Percentiles rank a stretch among this genome's conserved stretches.
These are phyloP conservation scores for Nomada fabriciana DNA, from an alignment of 2,888 invertebrate species.

Conservation along the genomic window DNA sequence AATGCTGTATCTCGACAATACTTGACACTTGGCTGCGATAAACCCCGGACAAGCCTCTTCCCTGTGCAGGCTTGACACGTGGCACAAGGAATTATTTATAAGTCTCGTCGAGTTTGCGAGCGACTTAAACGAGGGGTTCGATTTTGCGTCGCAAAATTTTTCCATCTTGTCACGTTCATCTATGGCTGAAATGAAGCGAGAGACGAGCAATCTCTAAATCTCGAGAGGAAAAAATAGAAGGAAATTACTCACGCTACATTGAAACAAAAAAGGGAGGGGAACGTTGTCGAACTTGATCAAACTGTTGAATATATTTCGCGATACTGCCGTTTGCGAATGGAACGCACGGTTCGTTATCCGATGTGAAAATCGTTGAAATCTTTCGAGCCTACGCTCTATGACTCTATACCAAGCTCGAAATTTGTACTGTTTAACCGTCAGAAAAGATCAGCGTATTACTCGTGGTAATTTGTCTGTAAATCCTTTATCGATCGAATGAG, in stretches of 20 bases:
- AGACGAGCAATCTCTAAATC: no score
- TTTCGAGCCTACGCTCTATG: neutral
- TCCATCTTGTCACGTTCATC: no score
- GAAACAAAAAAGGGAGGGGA: no score
- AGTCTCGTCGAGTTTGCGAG: neutral
- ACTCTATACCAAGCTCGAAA: neutral
- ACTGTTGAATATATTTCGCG: no score
- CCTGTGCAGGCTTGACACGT: neutral
- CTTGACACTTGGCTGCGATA: slow-evolving; percentile 17
- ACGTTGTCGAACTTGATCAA: no score
- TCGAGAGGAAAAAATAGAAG: no score
- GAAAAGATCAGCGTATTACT: neutral
- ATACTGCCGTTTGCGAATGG: no score
- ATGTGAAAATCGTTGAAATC: neutral
- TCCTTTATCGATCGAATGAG: slow-evolving; percentile 2
- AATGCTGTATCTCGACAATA: slow-evolving; percentile 31
- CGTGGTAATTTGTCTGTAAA: neutral
- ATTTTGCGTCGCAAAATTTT: no score
- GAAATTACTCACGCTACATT: no score
- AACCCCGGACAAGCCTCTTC: neutral
- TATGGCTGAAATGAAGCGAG: no score
- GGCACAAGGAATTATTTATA: slow-evolving; percentile 19
- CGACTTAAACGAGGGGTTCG: no score
- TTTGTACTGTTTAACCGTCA: neutral
- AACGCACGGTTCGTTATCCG: neutral